Conservation (phyloP, 1,140 invertebrate genomes). For the Chionoecetes opilio region DNA sequence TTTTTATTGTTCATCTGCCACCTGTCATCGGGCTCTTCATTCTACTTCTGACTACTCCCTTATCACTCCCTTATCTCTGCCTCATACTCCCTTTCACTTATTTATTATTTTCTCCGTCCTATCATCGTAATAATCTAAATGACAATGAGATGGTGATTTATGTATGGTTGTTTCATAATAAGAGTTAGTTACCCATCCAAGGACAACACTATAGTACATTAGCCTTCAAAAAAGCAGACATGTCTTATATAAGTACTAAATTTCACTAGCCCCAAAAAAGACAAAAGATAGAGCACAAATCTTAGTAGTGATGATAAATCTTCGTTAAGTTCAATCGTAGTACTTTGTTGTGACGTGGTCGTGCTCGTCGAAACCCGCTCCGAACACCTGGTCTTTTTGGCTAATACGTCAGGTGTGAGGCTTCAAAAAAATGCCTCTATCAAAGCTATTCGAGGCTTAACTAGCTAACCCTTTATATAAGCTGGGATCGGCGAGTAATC, state of each 20-base stretch:
- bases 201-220: background rate
- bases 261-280: no score
- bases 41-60: no score
- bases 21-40: no score
- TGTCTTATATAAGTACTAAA: no score
- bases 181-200: background rate
- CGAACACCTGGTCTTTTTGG: background rate
- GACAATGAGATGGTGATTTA: background rate
- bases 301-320: no score
- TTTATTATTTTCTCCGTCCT: background rate
- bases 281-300: background rate
- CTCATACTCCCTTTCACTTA: background rate
- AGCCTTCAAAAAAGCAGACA: background rate
- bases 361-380: background rate
- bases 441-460: background rate
- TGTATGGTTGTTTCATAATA: background rate
- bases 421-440: background rate
- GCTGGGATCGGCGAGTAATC: background rate
- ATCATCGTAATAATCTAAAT: background rate
- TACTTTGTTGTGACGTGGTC: no score
- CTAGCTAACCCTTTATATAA: background rate
- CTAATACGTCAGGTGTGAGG: background rate
- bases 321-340: no score
- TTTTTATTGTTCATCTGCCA: no score
- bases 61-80: background rate